phyloP scores from a whole-genome alignment of 2,797 vertebrate genomes.

The Pempheris klunzingeri region DNA sequence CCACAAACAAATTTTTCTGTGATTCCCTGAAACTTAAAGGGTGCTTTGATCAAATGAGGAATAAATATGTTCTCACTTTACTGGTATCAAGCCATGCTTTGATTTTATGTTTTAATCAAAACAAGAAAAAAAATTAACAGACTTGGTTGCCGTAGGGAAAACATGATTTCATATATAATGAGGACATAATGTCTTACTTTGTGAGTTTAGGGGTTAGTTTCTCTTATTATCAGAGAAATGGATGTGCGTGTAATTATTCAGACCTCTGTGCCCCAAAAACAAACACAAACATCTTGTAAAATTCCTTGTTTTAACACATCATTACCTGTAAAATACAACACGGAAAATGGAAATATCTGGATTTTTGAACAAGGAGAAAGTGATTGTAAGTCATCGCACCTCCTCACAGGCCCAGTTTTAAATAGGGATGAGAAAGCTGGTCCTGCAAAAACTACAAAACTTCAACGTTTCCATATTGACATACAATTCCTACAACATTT shows the following conservation, averaged over 20 bases:
- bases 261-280: neutral
- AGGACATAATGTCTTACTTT: neutral
- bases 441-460: too few species aligned
- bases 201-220: neutral
- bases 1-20: too few species aligned
- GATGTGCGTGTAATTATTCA: neutral
- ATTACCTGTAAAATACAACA: neutral
- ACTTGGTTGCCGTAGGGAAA: neutral
- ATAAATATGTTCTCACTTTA: neutral
- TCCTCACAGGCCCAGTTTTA: neutral
- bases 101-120: constrained; percentile 4
- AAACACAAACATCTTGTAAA: neutral
- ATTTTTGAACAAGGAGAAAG: too few species aligned
- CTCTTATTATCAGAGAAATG: neutral
- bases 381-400: too few species aligned
- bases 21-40: neutral
- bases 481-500: too few species aligned
- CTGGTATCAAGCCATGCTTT: neutral
- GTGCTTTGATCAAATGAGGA: neutral
- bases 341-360: neutral
- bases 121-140: neutral
- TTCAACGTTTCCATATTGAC: too few species aligned
- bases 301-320: neutral
- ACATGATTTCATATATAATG: neutral
- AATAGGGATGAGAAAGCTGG: neutral